Percentiles rank a stretch among this genome's conserved stretches.
Conservation (phyloP, 2,113 vertebrate genomes). For the Dromas ardeola region DNA sequence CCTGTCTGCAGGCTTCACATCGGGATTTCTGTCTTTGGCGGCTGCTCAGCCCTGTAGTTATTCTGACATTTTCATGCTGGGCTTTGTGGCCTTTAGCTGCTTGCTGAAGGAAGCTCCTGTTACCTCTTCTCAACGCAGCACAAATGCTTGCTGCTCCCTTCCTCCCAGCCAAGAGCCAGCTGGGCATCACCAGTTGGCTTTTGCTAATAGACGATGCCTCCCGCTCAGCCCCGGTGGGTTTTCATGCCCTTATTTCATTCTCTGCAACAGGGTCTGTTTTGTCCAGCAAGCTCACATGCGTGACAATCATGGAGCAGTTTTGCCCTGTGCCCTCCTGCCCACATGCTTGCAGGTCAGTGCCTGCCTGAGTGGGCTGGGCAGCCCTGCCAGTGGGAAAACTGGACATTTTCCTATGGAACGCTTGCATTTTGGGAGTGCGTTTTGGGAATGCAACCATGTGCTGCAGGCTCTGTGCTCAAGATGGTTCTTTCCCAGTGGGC, state of each 20-base stretch:
- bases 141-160: background rate
- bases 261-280: background rate
- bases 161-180: background rate
- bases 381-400: background rate
- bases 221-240: background rate
- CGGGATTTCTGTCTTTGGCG: background rate
- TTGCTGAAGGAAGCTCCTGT: background rate
- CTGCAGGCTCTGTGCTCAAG: background rate
- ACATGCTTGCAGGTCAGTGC: fast-evolving
- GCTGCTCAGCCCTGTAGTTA: background rate
- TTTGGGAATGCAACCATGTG: background rate
- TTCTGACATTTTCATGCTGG: background rate
- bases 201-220: background rate
- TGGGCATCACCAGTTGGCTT: background rate
- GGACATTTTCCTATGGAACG: background rate
- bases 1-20: background rate
- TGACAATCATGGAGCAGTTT: background rate
- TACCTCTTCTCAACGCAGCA: background rate
- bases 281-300: fast-evolving
- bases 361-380: background rate
- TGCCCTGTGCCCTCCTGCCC: background rate
- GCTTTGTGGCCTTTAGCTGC: background rate
- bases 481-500: background rate
- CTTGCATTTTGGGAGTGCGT: background rate
- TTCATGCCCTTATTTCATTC: background rate